Conservation (phyloP, 2,888 invertebrate genomes). For the Callosobruchus maculatus region DNA sequence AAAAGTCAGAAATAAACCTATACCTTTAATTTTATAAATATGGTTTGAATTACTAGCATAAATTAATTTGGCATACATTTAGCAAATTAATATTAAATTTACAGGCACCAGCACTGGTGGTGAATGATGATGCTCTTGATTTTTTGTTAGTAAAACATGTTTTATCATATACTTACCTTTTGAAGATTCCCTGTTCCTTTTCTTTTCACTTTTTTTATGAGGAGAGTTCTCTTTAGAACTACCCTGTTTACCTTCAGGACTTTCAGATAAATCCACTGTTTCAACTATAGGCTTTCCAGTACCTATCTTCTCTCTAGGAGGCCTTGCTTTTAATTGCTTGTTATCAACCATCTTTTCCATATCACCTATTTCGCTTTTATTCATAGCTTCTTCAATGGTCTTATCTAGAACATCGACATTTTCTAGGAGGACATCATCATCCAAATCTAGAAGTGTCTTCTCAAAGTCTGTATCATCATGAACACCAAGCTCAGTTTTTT, state of each 20-base stretch:
- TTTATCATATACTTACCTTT: neutral
- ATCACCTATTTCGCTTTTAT: slow-evolving; percentile 18
- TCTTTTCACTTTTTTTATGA: slow-evolving; percentile 12
- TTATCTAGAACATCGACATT: slow-evolving; percentile 38
- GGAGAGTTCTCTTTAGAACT: slow-evolving; percentile 12
- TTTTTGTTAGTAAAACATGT: too few relatives aligned
- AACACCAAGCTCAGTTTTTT: slow-evolving; percentile 48
- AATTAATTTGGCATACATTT: too few relatives aligned
- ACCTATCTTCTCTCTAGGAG: neutral
- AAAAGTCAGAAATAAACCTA: too few relatives aligned
- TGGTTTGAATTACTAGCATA: too few relatives aligned
- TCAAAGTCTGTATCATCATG: slow-evolving; percentile 71
- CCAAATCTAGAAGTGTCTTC: slow-evolving; percentile 62
- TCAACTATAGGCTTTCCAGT: neutral
- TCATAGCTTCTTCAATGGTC: slow-evolving; percentile 33
- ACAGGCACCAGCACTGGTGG: too few relatives aligned
- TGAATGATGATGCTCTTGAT: too few relatives aligned
- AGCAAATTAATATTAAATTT: too few relatives aligned
- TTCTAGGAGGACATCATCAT: slow-evolving; percentile 50
- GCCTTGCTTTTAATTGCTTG: slow-evolving; percentile 8
- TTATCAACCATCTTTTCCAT: slow-evolving; percentile 1
- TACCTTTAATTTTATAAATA: too few relatives aligned
- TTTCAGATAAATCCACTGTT: neutral
- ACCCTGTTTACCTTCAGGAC: neutral
- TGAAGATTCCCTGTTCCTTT: slow-evolving; percentile 20